phyloP scores from a whole-genome alignment of 2,797 vertebrate genomes.

The Cygnus olor region DNA sequence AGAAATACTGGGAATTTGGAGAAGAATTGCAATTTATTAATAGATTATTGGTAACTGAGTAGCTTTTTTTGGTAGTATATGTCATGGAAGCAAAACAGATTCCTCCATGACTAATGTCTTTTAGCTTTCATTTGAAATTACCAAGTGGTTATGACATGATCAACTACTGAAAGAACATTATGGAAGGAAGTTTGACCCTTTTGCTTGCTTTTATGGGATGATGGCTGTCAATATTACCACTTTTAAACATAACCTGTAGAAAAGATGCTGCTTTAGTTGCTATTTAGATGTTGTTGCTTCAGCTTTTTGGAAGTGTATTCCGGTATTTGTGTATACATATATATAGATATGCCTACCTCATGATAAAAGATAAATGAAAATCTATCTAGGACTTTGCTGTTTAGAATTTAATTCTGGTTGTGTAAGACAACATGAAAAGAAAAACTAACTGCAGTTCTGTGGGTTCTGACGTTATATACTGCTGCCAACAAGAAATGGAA shows the following conservation, averaged over 20 bases:
- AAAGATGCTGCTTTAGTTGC: background rate
- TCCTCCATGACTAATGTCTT: background rate
- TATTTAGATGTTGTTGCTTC: background rate
- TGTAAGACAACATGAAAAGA: background rate
- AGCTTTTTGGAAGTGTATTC: background rate
- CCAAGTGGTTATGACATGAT: background rate
- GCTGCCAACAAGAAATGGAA: background rate
- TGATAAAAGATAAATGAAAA: background rate
- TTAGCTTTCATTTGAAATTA: background rate
- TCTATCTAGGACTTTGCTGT: background rate
- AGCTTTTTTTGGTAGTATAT: background rate
- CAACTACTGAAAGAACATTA: background rate
- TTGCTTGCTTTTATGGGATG: background rate
- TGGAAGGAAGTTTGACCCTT: background rate
- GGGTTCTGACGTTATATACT: background rate
- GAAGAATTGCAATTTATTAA: background rate
- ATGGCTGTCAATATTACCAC: background rate
- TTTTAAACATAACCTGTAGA: background rate
- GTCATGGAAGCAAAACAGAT: background rate
- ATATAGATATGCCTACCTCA: background rate
- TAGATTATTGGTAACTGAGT: background rate
- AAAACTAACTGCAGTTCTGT: background rate
- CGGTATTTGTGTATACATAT: rapidly evolving
- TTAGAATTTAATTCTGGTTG: background rate
- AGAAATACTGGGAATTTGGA: background rate